Evolutionary conservation across 2,113 vertebrate genomes (phyloP), one percentile per base, ranked within the genome.

Genomic region (Lagopus leucura): DNA sequence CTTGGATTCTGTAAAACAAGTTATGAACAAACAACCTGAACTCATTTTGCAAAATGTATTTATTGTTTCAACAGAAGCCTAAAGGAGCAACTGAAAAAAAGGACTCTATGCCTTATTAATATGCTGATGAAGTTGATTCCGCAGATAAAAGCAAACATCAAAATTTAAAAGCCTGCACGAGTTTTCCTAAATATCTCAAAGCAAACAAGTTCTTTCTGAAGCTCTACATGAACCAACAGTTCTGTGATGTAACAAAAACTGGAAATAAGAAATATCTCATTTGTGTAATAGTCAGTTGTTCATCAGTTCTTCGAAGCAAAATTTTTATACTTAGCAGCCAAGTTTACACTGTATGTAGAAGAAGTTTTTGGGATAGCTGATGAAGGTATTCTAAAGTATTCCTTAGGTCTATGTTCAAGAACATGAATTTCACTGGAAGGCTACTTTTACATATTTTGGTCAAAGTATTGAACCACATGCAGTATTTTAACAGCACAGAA

Each of bases 1-100:
- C 99, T 99, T 96, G 99, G 99, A 95, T 99, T 99, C 99, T 99
- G 97, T 50, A 92, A 97, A 96, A 15, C 43, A 74, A 93, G 70
- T 80, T 24, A 70, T 4, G 71, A 86, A 95, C 24, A 91, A 48
- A 54, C 4, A 65, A n/a, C 75, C 77, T 87, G 27, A 95, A 80
- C n/a, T n/a, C 63, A 58, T 3, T 84, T 74, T 48, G 17, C 40
- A 70, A 78, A 58, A 57, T 4, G 2, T 1, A 21, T 52, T 19
- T 74, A 78, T 66, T 28, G 64, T 32, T 88, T 75, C 30, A 83
- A 57, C 8, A 67, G 48, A 75, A 89, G 38, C 45, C 16, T 66
- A 43, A 45, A 74, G 22, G 16, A 78, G 43, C 27, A 48, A 38
- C 48, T 63, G 2, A 1, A 45, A 86, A 52, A 71, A 70, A 47